Conservation (phyloP, 2,888 invertebrate species). For the Eupithecia dodoneata region DNA sequence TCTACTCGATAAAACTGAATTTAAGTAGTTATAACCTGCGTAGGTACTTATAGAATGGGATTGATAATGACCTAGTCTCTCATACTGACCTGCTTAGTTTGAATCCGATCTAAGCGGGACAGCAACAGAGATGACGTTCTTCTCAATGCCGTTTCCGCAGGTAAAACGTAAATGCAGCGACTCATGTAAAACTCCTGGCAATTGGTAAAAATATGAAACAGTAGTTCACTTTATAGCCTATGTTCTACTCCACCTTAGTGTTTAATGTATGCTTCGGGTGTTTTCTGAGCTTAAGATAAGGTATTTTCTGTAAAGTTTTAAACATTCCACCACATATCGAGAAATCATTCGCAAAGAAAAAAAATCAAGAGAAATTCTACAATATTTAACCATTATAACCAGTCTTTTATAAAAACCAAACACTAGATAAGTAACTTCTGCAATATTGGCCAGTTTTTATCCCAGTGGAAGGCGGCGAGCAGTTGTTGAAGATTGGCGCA, state of each 20-base stretch:
- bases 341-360: background rate
- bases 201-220: background rate
- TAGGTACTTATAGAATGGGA: background rate
- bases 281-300: background rate
- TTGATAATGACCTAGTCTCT: background rate
- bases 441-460: constrained; percentile 30
- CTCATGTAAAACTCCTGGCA: background rate
- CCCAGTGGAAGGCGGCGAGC: constrained; percentile 45
- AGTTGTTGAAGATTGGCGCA: constrained; percentile 68
- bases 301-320: background rate
- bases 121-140: background rate
- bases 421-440: background rate
- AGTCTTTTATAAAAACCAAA: background rate
- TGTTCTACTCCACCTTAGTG: background rate
- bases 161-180: background rate
- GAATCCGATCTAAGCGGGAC: background rate
- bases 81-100: background rate
- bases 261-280: background rate
- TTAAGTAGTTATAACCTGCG: background rate
- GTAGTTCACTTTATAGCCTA: background rate
- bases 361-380: background rate
- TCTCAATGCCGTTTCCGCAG: background rate
- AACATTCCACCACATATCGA: background rate
- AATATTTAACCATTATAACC: background rate
- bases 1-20: background rate